A percentile compares a stretch with the other conserved stretches of the same genome.
phyloP scores from a whole-genome alignment of 2,888 invertebrate species.

The Drosophila melanosoma region DNA sequence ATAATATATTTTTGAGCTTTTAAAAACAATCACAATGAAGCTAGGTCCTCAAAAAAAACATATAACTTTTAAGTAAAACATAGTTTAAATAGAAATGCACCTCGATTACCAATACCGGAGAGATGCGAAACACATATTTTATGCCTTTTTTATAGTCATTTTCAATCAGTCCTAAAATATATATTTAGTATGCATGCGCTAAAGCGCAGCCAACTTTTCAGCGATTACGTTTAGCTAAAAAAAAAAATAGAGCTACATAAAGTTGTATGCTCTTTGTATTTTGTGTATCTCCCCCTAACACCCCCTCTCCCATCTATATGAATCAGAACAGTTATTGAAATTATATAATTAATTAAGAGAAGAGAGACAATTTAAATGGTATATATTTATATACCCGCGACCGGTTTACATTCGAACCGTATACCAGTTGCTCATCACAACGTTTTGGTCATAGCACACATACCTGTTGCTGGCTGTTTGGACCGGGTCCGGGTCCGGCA shows the following conservation, averaged over 20 bases:
- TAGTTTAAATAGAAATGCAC: not conserved
- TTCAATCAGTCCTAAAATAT: not conserved
- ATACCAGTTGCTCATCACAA: not conserved
- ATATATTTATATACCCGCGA: not conserved
- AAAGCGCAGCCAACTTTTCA: not conserved
- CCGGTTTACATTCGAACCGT: not conserved
- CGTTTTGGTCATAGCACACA: conserved; percentile 35
- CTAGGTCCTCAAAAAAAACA: not conserved
- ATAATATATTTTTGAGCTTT: not conserved
- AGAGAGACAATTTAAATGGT: not conserved
- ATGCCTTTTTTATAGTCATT: not conserved
- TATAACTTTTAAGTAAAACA: not conserved
- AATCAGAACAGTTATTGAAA: conserved; percentile 5
- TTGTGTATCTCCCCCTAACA: not conserved
- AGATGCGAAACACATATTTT: not conserved
- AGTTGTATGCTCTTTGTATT: not conserved
- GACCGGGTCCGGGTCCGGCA: conserved; percentile 53
- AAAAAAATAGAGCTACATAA: not conserved
- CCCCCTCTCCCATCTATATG: not conserved
- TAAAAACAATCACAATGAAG: not conserved
- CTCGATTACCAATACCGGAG: not conserved
- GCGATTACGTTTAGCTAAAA: not conserved
- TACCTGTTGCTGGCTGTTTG: conserved; percentile 68
- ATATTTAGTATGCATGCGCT: not conserved
- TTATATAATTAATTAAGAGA: conserved; percentile 12